Evolutionary conservation across 1,140 invertebrate genomes (phyloP), one percentile per base, ranked within the genome.

Genomic region (Mercenaria mercenaria): DNA sequence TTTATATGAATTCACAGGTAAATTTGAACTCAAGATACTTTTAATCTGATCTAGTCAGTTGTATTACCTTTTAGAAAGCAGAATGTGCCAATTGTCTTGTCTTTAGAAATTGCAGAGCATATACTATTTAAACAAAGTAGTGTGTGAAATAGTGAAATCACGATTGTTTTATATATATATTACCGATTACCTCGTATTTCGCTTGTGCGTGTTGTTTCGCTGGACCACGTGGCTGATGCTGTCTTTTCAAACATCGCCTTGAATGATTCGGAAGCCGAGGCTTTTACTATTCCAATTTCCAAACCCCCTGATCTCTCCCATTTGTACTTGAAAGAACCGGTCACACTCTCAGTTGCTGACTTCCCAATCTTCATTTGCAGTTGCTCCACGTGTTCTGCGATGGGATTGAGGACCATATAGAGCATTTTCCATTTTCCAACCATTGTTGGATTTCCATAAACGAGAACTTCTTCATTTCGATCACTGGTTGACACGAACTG

Each of bases 371-470:
- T 74, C 23, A 74, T 37, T 43, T 74, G 0, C n/a, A 74, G 29
- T 74, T 13, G 11, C 0, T 41, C 34, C 29, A 23, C 18, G n/a
- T 74, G 69, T n/a, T 37, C 69, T 3, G 69, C 69, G 6, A 37
- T 0, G 0, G 69, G 69, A n/a, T 74, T 34, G 13, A 1, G 69
- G 4, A 74, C 69, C 69, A 34, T 74, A n/a, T 74, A 20, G 23
- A 74, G 8, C 29, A 74, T 37, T 74, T 74, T 74, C 69, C 69
- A 74, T 43, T 74, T 74, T 32, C 69, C 69, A 1, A 37, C 69
- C 29, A 74, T 3, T 32, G 34, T 74, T 37, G 69, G 69, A 37
- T 37, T 37, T n/a, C 69, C 69, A 43, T 74, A 74, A n/a, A 74
- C 69, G 37, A 37, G 29, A 0, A 74, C 69, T 37, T 74, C 69